A percentile compares a stretch with the other conserved stretches of the same genome.
Conservation (phyloP, 2,888 invertebrate genomes). For the Ariolimax columbianus region DNA sequence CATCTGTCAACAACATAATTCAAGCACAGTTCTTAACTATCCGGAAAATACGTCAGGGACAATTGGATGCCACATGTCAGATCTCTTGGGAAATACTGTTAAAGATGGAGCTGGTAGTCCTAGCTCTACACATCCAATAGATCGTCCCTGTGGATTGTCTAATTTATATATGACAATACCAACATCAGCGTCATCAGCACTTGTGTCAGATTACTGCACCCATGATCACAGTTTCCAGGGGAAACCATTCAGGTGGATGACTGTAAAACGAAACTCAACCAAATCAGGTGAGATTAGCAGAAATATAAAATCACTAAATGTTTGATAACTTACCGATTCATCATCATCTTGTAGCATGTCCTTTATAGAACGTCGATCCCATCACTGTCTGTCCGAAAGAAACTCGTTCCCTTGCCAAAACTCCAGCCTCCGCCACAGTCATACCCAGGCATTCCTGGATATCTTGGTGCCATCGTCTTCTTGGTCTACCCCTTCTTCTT, state of each 20-base stretch:
- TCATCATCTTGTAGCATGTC: no score
- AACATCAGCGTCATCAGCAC: conserved; percentile 62
- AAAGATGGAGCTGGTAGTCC: not conserved
- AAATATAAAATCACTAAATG: no score
- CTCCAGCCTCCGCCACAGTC: no score
- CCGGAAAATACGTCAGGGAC: conserved; percentile 20
- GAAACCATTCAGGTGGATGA: conserved; percentile 97
- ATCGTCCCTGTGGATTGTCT: not conserved
- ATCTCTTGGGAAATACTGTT: not conserved
- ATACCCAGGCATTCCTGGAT: no score
- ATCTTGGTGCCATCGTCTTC: no score
- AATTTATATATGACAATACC: conserved; percentile 29
- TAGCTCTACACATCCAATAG: not conserved
- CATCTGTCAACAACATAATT: not conserved
- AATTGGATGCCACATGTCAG: conserved; percentile 24
- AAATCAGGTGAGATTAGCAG: conserved; percentile 85
- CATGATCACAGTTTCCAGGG: conserved; percentile 62
- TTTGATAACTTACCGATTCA: no score
- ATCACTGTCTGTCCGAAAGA: no score
- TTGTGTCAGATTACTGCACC: conserved; percentile 66
- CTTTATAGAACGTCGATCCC: no score
- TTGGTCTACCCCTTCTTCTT: no score
- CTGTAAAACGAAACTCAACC: conserved; percentile 96
- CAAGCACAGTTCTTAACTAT: conserved; percentile 29
- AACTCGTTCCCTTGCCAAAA: no score